Percentiles rank a stretch among this genome's conserved stretches.
phyloP scores from a whole-genome alignment of 2,113 vertebrate species.

The Indri indri region DNA sequence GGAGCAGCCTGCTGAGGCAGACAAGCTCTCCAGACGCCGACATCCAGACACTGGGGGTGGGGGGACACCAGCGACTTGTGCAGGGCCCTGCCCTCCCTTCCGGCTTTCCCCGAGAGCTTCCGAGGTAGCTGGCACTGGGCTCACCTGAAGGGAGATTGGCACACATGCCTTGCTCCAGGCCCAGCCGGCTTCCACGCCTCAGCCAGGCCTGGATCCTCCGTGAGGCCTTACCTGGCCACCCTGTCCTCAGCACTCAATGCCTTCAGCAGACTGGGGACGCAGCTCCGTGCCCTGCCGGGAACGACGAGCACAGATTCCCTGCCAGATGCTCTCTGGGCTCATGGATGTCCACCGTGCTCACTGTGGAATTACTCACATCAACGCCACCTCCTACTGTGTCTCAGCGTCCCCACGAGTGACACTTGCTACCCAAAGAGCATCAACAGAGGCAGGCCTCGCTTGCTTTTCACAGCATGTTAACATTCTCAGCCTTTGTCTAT shows the following conservation, averaged over 20 bases:
- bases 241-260: neutral
- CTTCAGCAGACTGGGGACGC: neutral
- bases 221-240: neutral
- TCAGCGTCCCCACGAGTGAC: neutral
- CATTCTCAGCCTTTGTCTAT: neutral
- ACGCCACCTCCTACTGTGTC: neutral
- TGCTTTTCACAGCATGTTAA: neutral
- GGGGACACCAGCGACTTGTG: neutral
- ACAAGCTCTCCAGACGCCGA: neutral
- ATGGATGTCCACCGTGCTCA: neutral
- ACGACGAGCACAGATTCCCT: neutral
- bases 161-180: neutral
- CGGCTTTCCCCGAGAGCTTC: neutral
- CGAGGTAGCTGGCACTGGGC: neutral
- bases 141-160: neutral
- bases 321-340: neutral
- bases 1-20: neutral
- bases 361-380: neutral
- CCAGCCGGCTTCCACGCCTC: neutral
- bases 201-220: neutral
- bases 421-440: constrained; percentile 39
- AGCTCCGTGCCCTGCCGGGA: neutral
- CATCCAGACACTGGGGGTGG: neutral
- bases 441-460: neutral
- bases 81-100: too few relatives aligned